A percentile compares a stretch with the other conserved stretches of the same genome.
Conservation (phyloP, 1,140 invertebrate genomes). For the Drosophila kohkoa region DNA sequence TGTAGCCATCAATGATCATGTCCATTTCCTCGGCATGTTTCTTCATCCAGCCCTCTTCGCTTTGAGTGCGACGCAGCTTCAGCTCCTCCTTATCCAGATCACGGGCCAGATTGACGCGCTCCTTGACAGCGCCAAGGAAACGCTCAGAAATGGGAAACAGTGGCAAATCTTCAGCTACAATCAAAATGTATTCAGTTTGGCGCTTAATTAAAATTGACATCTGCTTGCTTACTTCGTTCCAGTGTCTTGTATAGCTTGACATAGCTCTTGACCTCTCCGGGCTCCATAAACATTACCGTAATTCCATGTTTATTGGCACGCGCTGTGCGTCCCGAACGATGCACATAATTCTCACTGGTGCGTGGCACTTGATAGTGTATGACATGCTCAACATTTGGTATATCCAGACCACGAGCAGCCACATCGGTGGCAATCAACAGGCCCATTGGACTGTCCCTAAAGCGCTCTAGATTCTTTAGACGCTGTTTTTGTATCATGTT, state of each 20-base stretch:
- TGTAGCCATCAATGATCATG: constrained; percentile 91
- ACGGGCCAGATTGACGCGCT: constrained; percentile 91
- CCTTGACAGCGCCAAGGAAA: constrained; percentile 89
- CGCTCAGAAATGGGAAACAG: constrained; percentile 91
- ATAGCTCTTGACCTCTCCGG: constrained; percentile 93
- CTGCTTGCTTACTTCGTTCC: constrained; percentile 89
- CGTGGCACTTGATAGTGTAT: constrained; percentile 97
- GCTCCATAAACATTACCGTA: constrained; percentile 96
- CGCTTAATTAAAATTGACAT: not conserved
- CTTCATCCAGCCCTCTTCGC: constrained; percentile 92
- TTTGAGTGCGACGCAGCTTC: constrained; percentile 88
- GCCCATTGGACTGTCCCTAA: constrained; percentile 90
- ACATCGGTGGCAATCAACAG: constrained; percentile 99
- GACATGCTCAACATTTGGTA: constrained; percentile 96
- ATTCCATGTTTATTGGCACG: constrained; percentile 95
- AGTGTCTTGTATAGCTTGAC: constrained; percentile 93
- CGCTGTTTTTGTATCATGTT: constrained; percentile 98
- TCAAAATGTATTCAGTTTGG: constrained; percentile 51
- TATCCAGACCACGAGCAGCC: constrained; percentile 98
- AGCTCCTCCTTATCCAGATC: constrained; percentile 92
- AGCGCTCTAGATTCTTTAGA: constrained; percentile 97
- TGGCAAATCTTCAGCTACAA: constrained; percentile 91
- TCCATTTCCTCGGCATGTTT: constrained; percentile 93
- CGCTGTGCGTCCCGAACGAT: constrained; percentile 98
- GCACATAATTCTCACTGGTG: constrained; percentile 98